phyloP scores from a whole-genome alignment of 2,797 vertebrate species.

The Trematomus bernacchii region DNA sequence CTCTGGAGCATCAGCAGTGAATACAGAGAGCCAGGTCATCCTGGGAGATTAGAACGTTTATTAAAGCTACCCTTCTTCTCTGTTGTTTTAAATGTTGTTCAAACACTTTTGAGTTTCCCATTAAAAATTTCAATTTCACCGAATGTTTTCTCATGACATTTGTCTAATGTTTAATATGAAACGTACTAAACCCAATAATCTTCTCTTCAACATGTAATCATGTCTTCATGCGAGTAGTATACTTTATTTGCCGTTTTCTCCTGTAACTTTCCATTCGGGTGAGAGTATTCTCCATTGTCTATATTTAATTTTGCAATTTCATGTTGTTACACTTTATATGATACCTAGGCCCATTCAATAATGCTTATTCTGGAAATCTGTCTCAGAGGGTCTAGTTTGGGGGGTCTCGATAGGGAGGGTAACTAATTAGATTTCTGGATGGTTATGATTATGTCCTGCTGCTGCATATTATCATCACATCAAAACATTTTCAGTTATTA shows the following conservation, averaged over 20 bases:
- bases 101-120: conserved; percentile 4
- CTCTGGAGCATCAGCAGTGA: not conserved
- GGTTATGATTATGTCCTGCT: conserved; percentile 42
- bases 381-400: conserved; percentile 42
- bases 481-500: conserved; percentile 37
- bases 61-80: not conserved
- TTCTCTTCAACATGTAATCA: conserved; percentile 27
- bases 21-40: conserved; percentile 16
- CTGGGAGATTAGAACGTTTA: conserved; percentile 6
- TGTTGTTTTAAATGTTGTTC: not conserved
- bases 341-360: conserved; percentile 46
- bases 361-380: conserved; percentile 48
- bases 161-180: conserved; percentile 29
- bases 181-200: not conserved
- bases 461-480: conserved; percentile 40
- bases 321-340: conserved; percentile 33
- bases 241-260: conserved; percentile 32
- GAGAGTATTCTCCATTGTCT: conserved; percentile 26
- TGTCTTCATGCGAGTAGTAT: conserved; percentile 10
- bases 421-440: conserved; percentile 63
- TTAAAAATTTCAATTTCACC: not conserved
- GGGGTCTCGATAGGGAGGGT: conserved; percentile 57
- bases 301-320: conserved; percentile 45
- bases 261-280: conserved; percentile 30
- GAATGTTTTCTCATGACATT: not conserved